phyloP scores from a whole-genome alignment of 2,113 vertebrate genomes.

The chimpanzee (Pan troglodytes) region DNA sequence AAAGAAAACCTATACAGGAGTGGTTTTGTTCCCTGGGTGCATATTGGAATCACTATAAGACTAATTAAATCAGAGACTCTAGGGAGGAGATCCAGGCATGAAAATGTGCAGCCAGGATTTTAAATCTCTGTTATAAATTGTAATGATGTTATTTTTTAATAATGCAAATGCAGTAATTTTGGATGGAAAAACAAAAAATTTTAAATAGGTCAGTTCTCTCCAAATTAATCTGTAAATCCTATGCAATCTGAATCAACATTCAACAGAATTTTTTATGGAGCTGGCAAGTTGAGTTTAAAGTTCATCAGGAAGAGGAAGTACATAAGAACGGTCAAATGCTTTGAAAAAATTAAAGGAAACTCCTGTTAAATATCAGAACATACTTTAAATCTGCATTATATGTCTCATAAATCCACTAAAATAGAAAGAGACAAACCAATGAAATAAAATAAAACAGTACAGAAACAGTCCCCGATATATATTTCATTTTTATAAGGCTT shows the following conservation, averaged over 20 bases:
- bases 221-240: conserved; percentile 19
- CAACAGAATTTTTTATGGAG: background rate
- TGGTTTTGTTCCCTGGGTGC: background rate
- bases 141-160: background rate
- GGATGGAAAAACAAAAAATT: background rate
- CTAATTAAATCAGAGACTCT: background rate
- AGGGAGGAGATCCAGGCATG: background rate
- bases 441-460: conserved; percentile 19
- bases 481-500: background rate
- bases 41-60: background rate
- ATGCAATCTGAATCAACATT: background rate
- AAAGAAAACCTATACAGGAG: background rate
- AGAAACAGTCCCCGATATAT: background rate
- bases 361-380: background rate
- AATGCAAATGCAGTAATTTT: background rate
- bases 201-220: background rate
- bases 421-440: background rate
- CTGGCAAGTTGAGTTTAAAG: background rate
- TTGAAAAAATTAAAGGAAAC: background rate
- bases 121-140: background rate
- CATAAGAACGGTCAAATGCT: background rate
- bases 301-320: background rate
- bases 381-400: background rate
- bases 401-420: background rate
- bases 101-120: background rate